Conservation (phyloP, 2,113 vertebrate species). For the Leptocoma aspasia region DNA sequence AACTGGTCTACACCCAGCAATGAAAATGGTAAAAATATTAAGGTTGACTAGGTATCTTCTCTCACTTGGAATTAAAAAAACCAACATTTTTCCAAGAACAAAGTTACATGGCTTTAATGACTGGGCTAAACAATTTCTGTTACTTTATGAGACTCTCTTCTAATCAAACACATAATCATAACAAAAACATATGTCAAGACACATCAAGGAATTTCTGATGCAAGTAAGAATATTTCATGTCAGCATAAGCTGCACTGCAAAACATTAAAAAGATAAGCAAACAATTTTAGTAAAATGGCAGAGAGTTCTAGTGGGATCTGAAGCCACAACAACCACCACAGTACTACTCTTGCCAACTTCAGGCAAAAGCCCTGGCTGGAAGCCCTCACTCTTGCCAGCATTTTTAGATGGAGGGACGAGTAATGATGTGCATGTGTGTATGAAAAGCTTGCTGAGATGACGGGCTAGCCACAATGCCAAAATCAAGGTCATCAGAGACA, state of each 20-base stretch:
- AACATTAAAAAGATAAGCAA: not conserved
- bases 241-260: not conserved
- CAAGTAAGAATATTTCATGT: not conserved
- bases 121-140: not conserved
- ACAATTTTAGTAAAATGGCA: not conserved
- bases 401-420: not conserved
- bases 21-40: not conserved
- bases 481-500: conserved; percentile 10
- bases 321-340: not conserved
- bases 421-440: conserved; percentile 23
- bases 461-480: conserved; percentile 11
- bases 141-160: not conserved
- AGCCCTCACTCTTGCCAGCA: conserved; percentile 6
- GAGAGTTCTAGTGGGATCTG: not conserved
- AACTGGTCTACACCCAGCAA: not conserved
- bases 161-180: not conserved
- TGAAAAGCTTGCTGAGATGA: not conserved
- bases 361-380: not conserved
- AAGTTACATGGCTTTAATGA: not conserved
- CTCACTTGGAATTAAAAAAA: not conserved
- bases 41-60: not conserved
- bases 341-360: not conserved
- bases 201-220: not conserved
- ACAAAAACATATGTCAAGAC: not conserved
- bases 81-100: not conserved